Base-by-base conservation (phyloP, 2,888 invertebrate genomes). In the Caprella mutica region DNA sequence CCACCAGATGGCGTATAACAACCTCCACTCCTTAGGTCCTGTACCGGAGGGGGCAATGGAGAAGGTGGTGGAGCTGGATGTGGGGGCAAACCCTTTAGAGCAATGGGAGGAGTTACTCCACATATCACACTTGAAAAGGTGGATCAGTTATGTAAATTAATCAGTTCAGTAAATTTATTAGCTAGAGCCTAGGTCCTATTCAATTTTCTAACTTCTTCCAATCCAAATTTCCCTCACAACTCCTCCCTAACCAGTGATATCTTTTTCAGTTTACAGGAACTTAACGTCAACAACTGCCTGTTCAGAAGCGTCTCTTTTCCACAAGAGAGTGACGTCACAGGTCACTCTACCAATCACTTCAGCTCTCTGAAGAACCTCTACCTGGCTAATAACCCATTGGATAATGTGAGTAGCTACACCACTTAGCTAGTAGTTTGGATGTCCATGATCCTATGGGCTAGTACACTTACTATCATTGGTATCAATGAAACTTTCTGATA, bases 251-350 rank as follows among this genome's bases (percentile, higher is more conserved):
- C n/a, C n/a, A n/a, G n/a, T n/a, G n/a, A n/a, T n/a, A n/a, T n/a
- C n/a, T n/a, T 30, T 38, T 33, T 14, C 52, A 63, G 63, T 26
- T 33, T 63, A 12, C 21, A 30, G 23, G 44, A 39, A 23, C 19
- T 63, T 19, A 63, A 63, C 51, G 55, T 33, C n/a, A 63, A 59
- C 33, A 53, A 51, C 48, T 59, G 59, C 46, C 29, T 48, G 23
- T 30, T 63, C 39, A 51, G 27, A 29, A 24, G 14, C 2, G 42
- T 63, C n/a, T 27, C 8, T 1, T 61, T 61, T 40, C 57, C 57
- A n/a, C 26, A n/a, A n/a, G 48, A 48, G n/a, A 19, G 29, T 12
- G 29, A 30, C 4, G 48, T 12, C 17, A 12, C 24, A 17, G 44
- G 26, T 5, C 19, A 30, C 48, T 9, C 19, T 24, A 6, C 17